Evolutionary conservation across 2,113 vertebrate genomes (phyloP), one percentile per base, ranked within the genome.

Genomic region (Mesembrinibis cayennensis): DNA sequence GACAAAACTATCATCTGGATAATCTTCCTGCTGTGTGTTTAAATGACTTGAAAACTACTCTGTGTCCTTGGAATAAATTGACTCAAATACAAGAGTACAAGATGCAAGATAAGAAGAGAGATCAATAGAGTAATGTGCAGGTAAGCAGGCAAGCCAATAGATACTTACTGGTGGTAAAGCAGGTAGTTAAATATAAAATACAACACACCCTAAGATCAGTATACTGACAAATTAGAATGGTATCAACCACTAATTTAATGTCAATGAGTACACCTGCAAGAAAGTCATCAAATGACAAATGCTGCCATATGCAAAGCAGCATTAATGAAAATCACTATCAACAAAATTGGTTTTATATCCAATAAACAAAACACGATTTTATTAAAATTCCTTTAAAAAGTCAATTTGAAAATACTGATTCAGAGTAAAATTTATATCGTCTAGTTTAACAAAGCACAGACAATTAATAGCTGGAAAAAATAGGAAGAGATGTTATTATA

Each of bases 41-140:
- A 96, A 97, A 94, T 58, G 10, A 90, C 82, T 90, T 89, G 63
- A 80, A 92, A 96, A 95, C 85, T 82, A 94, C 95, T 93, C 67
- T 50, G 50, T 93, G 92, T 93, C 86, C 93, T 96, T 95, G 83
- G 80, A 94, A 91, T 92, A 95, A 96, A 95, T 92, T 90, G 86
- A 93, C 72, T 94, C 67, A 67, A 92, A 84, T 55, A 67, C 55
- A 88, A 90, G 80, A 96, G 82, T 50, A 90, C 76, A 94, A 89
- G 89, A 89, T 36, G 23, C 81, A 89, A 94, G 92, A 86, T 77
- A 91, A 90, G 65, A 76, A 63, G 49, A 90, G 30, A 88, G 62
- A 96, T 95, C 92, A 80, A 93, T 83, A 81, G 40, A 90, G 62
- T 83, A 96, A 90, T 83, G 58, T 49, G 42, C 71, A 92, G 82